phyloP scores from a whole-genome alignment of 2,888 invertebrate species.

The Drosophila percnosoma region DNA sequence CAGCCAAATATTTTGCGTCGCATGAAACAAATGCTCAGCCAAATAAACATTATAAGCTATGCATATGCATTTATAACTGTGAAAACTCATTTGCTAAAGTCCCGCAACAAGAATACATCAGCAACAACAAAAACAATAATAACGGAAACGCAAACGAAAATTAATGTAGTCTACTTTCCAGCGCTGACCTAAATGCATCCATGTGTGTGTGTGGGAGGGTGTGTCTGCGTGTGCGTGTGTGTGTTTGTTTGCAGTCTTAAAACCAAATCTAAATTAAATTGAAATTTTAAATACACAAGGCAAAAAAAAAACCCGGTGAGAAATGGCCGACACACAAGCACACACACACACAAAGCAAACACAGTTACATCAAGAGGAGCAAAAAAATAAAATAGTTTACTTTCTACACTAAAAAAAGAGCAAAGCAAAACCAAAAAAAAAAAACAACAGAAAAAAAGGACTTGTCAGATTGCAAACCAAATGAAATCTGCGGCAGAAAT shows the following conservation, averaged over 20 bases:
- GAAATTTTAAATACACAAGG: conserved; percentile 77
- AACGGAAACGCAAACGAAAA: conserved; percentile 57
- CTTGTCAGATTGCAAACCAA: conserved; percentile 65
- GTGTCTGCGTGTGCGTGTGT: conserved; percentile 25
- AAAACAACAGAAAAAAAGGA: conserved; percentile 25
- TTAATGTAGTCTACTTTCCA: conserved; percentile 77
- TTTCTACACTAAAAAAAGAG: conserved; percentile 29
- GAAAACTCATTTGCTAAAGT: conserved; percentile 70
- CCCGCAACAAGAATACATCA: background rate
- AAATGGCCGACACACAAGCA: conserved; percentile 51
- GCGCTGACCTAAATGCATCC: conserved; percentile 65
- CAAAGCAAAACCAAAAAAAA: background rate
- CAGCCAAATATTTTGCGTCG: conserved; percentile 49
- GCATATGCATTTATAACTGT: conserved; percentile 43
- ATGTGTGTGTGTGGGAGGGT: background rate
- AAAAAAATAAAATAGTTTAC: conserved; percentile 74
- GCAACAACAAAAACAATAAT: conserved; percentile 11
- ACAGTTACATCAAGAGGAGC: conserved; percentile 36
- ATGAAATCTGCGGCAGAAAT: conserved; percentile 76
- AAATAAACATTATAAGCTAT: conserved; percentile 56
- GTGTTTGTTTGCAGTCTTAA: conserved; percentile 60
- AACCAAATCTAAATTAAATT: conserved; percentile 81
- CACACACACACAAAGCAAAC: conserved; percentile 20
- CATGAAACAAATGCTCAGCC: conserved; percentile 60
- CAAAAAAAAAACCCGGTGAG: conserved; percentile 48